Conservation (phyloP, 1,140 invertebrate species). For the Drosophila pseudoobscura region DNA sequence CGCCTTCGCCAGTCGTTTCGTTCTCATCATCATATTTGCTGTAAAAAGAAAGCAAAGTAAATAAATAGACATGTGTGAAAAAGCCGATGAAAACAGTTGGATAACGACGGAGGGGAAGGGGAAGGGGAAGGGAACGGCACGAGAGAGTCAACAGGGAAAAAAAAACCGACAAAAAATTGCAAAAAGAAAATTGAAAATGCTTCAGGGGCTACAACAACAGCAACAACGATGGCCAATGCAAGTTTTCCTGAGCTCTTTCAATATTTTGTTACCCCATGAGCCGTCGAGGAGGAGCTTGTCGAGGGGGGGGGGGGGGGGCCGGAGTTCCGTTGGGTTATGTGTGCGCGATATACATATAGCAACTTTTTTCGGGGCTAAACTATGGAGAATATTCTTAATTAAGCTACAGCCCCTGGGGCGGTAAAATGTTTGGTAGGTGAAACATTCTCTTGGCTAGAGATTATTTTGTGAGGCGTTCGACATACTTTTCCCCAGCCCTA, state of each 20-base stretch:
- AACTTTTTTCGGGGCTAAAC: too few relatives aligned
- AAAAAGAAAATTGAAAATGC: conserved; percentile 38
- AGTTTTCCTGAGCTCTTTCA: conserved; percentile 8
- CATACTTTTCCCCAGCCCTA: too few relatives aligned
- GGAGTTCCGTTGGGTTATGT: not conserved
- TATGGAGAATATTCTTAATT: too few relatives aligned
- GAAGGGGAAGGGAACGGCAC: not conserved
- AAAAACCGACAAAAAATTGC: conserved; percentile 1
- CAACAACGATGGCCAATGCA: conserved; percentile 3
- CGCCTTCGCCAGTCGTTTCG: not conserved
- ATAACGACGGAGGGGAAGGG: not conserved
- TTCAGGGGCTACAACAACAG: conserved; percentile 5
- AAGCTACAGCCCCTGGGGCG: too few relatives aligned
- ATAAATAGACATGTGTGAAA: conserved; percentile 54
- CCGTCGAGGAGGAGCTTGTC: not conserved
- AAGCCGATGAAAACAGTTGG: conserved; percentile 17
- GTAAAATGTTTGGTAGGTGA: too few relatives aligned
- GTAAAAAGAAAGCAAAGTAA: conserved; percentile 41
- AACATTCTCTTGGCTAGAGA: too few relatives aligned
- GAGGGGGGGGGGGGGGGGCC: too few relatives aligned
- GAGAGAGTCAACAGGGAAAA: not conserved
- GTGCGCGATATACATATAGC: too few relatives aligned
- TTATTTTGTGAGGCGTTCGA: too few relatives aligned
- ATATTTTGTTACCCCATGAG: conserved; percentile 15
- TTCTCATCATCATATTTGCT: conserved; percentile 50